These are phyloP conservation scores for Glareola pratincola DNA, from an alignment of 2,113 vertebrate genomes.

Conservation along the genomic window DNA sequence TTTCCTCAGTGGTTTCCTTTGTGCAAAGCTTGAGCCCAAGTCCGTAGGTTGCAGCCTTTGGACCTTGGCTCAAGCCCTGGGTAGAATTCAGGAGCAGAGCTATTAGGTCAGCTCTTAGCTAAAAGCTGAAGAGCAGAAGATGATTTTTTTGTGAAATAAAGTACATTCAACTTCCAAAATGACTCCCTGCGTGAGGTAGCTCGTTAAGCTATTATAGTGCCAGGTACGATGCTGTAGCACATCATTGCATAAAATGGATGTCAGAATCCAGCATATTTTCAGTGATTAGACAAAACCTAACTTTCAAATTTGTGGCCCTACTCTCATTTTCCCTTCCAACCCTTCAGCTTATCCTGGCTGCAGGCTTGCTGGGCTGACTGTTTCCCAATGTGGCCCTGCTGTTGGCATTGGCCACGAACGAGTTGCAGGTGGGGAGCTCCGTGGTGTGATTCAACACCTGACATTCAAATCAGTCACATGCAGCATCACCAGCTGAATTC, in stretches of 20 bases:
- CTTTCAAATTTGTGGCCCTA: background rate
- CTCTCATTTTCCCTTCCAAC: background rate
- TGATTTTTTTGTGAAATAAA: background rate
- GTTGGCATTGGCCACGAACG: background rate
- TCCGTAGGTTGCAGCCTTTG: background rate
- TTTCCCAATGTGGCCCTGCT: background rate
- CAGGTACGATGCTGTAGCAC: no score
- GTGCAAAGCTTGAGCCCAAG: background rate
- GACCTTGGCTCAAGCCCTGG: background rate
- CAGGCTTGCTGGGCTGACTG: background rate
- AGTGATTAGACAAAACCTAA: background rate
- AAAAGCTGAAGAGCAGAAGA: background rate
- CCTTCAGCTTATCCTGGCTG: background rate
- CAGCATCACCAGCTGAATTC: background rate
- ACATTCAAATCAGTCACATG: background rate
- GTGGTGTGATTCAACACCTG: background rate
- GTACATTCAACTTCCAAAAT: background rate
- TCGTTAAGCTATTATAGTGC: rapidly evolving
- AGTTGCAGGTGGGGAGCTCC: background rate
- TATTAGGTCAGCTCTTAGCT: background rate
- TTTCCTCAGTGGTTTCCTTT: background rate
- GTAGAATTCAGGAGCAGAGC: background rate
- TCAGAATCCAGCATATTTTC: background rate
- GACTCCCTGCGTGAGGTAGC: background rate
- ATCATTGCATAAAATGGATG: background rate